A percentile compares a stretch with the other conserved stretches of the same genome.
These are phyloP conservation scores for Jordanella pulchra DNA, from an alignment of 2,797 vertebrate genomes.

Conservation along the genomic window DNA sequence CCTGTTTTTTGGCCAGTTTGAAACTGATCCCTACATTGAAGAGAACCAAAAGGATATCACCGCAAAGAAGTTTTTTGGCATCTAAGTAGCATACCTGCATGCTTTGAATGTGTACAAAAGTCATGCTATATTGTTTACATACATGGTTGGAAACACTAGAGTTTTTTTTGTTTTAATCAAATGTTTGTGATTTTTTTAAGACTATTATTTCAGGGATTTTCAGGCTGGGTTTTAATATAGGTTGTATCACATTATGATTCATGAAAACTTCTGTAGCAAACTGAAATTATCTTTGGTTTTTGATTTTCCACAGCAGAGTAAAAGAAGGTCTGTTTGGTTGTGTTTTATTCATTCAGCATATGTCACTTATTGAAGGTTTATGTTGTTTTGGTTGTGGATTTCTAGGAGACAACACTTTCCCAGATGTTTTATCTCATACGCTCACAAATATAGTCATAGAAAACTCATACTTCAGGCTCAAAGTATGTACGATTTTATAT, in stretches of 20 bases:
- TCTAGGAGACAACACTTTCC: constrained; percentile 1
- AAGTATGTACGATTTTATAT: constrained; percentile 2
- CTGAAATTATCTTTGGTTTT: neutral
- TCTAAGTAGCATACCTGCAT: too few species aligned
- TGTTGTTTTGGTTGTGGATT: neutral
- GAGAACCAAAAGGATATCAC: too few species aligned
- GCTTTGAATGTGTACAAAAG: too few species aligned
- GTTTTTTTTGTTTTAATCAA: too few species aligned
- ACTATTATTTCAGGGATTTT: too few species aligned
- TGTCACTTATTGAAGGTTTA: neutral
- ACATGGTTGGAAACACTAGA: neutral
- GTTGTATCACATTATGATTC: neutral
- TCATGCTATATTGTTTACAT: too few species aligned
- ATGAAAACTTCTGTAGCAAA: neutral
- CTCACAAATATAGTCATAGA: constrained; percentile 10
- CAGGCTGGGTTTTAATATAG: neutral
- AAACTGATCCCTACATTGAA: too few species aligned
- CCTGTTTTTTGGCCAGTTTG: too few species aligned
- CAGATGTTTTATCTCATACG: constrained; percentile 1
- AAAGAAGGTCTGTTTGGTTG: neutral
- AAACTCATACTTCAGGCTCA: constrained; percentile 7
- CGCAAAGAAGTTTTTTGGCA: too few species aligned
- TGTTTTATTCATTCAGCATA: neutral
- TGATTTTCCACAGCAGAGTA: neutral
- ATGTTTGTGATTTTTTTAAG: too few species aligned